Evolutionary conservation across 2,888 invertebrate species (phyloP).

Genomic region (Drosophila lutescens): DNA sequence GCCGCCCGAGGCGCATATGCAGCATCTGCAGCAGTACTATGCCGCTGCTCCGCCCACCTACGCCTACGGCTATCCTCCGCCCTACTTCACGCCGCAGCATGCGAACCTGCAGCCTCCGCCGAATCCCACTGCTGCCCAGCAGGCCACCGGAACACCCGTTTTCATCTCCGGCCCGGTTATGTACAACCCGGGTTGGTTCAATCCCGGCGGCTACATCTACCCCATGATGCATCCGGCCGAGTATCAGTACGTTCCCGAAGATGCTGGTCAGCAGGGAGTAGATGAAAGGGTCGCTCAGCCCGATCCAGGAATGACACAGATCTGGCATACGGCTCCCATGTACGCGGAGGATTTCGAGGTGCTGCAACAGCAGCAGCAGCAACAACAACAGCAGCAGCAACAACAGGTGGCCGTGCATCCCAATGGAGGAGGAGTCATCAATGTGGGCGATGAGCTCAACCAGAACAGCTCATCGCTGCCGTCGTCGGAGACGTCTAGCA

Average conservation of each 20-base stretch:
- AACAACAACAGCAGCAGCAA: slow-evolving; percentile 33
- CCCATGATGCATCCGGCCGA: slow-evolving; percentile 80
- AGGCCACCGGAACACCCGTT: slow-evolving; percentile 81
- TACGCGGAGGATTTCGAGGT: slow-evolving; percentile 82
- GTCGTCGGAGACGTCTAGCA: slow-evolving; percentile 82
- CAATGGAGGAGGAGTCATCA: slow-evolving; percentile 49
- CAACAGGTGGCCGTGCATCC: slow-evolving; percentile 53
- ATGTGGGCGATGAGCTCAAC: slow-evolving; percentile 80
- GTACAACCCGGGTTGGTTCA: slow-evolving; percentile 70
- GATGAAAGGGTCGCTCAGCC: slow-evolving; percentile 73
- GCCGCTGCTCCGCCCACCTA: slow-evolving; percentile 67
- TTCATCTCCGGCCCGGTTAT: slow-evolving; percentile 76
- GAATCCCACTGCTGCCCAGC: slow-evolving; percentile 78
- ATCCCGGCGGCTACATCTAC: slow-evolving; percentile 68
- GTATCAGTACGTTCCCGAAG: slow-evolving; percentile 77
- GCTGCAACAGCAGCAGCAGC: slow-evolving; percentile 15
- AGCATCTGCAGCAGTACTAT: slow-evolving; percentile 65
- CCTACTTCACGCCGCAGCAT: slow-evolving; percentile 81
- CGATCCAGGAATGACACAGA: slow-evolving; percentile 64
- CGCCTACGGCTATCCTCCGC: slow-evolving; percentile 73
- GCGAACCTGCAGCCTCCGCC: slow-evolving; percentile 69
- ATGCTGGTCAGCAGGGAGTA: slow-evolving; percentile 70
- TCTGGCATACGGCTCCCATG: slow-evolving; percentile 81
- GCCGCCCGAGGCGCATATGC: slow-evolving; percentile 62
- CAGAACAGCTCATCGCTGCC: slow-evolving; percentile 81